Evolutionary conservation across 2,113 vertebrate genomes (phyloP).

Genomic region (Pteruthius melanotis): DNA sequence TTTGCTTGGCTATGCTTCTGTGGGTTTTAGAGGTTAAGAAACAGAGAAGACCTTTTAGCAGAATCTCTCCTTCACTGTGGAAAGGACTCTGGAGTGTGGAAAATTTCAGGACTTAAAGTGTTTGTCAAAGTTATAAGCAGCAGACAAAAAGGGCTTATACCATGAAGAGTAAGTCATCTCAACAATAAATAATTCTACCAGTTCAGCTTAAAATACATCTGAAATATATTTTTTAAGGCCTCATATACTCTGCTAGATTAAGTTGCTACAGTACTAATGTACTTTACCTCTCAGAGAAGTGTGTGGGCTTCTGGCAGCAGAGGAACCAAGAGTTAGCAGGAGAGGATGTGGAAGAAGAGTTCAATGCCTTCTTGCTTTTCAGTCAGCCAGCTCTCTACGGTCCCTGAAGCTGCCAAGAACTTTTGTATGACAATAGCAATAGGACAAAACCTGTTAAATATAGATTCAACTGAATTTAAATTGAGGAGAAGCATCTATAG

Average conservation of each 20-base stretch:
- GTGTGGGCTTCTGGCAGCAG: background rate
- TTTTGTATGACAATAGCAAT: background rate
- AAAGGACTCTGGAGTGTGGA: background rate
- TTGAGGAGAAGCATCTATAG: background rate
- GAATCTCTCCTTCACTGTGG: background rate
- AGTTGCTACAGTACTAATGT: background rate
- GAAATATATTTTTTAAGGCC: background rate
- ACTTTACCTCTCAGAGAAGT: background rate
- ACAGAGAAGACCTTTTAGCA: background rate
- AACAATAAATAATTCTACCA: background rate
- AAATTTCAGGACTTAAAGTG: background rate
- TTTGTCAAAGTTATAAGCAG: background rate
- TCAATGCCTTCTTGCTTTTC: background rate
- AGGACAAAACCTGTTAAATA: slow-evolving; percentile 12
- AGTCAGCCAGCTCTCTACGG: background rate
- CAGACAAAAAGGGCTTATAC: background rate
- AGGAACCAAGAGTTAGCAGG: background rate
- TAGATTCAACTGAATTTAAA: background rate
- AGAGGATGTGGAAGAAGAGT: background rate
- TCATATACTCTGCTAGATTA: background rate
- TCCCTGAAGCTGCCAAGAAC: background rate
- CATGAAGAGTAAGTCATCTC: background rate
- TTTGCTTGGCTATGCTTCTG: background rate
- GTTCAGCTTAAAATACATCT: background rate
- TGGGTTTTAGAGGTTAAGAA: background rate